Evolutionary conservation across 2,888 invertebrate genomes (phyloP), one percentile per base, ranked within the genome.

Genomic region (Odontomyia ornata): DNA sequence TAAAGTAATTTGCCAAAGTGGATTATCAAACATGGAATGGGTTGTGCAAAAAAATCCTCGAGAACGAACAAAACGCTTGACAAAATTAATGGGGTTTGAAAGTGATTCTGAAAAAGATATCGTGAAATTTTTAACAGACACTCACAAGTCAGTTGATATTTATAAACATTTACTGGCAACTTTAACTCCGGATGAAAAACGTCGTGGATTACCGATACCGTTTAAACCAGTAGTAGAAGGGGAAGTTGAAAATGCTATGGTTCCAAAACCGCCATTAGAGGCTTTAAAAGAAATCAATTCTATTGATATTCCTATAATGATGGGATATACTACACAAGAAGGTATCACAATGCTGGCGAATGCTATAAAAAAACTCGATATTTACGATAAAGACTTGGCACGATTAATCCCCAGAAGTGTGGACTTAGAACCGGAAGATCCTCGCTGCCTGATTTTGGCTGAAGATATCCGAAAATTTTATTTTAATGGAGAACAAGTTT

Each of bases 321-420:
- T 89, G 79, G 90, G 91, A 4, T 83, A 89, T 0, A 89, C 88
- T 72, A 89, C 89, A 0, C 88, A 88, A 0, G 91, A 91, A 83
- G 90, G 90, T 0, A 79, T 90, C 0, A 86, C 88, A 0, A 86
- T 77, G 81, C 30, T 84, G 4, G 15, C 79, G 0, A 80, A 81
- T 80, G 83, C 82, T 0, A 65, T 80, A 11, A 82, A 82, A n/a
- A 84, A 83, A 60, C 13, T 86, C 0, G 80, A 82, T 0, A 77
- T 79, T 1, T 81, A 80, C 27, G 82, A 85, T 5, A 67, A 81
- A n/a, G 86, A 86, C 77, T 62, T 85, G 9, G 80, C 82, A 0
- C 81, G 84, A 5, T 15, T 85, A 13, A 83, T 86, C 43, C 86
- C 86, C 0, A 81, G 83, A n/a, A 83, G 82, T 46, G 77, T 85